Base-by-base conservation (phyloP, 2,113 vertebrate genomes). In the Balaeniceps rex region DNA sequence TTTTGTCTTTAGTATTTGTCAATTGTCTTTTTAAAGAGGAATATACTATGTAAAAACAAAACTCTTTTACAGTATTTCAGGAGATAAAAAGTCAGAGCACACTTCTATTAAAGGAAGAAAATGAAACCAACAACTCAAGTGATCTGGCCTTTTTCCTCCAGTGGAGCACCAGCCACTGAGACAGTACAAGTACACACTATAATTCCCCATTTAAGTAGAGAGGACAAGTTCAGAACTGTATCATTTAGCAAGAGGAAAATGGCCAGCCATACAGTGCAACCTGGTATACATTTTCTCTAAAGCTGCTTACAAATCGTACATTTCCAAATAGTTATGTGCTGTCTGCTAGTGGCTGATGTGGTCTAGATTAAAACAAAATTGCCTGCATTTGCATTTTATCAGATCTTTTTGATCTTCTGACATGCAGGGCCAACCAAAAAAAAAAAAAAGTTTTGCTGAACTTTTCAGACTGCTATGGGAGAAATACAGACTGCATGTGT, bases 311-410 rank as follows among this genome's bases (percentile, higher is more conserved):
- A 78, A 82, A 94, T 77, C 90, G 87, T 83, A 46, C 9, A 57
- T 64, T 85, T 74, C 34, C 65, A 76, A 86, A 88, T 24, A 78
- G 66, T 47, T 65, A 34, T 34, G 29, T 89, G 40, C 84, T 63
- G 36, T 61, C 21, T 63, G 58, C 52, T 78, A 42, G 60, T 38
- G 75, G 66, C 46, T 94, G 38, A 29, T 74, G 79, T 77, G 77
- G 88, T 72, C 86, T 66, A 60, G 69, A 85, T 69, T 89, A 75
- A 86, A 95, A 83, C 34, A 69, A 87, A 95, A 84, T 76, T 85
- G 47, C 52, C 28, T 64, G 46, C 31, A 64, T 93, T 86, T 96
- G 85, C 74, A 86, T 97, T 97, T 96, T 95, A 83, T 97, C n/a
- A 65, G 24, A 23, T 72, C 28, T 88, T 96, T 71, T 70, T 95